These are phyloP conservation scores for Charanyca ferruginea DNA, from an alignment of 2,888 invertebrate genomes.

Conservation along the genomic window DNA sequence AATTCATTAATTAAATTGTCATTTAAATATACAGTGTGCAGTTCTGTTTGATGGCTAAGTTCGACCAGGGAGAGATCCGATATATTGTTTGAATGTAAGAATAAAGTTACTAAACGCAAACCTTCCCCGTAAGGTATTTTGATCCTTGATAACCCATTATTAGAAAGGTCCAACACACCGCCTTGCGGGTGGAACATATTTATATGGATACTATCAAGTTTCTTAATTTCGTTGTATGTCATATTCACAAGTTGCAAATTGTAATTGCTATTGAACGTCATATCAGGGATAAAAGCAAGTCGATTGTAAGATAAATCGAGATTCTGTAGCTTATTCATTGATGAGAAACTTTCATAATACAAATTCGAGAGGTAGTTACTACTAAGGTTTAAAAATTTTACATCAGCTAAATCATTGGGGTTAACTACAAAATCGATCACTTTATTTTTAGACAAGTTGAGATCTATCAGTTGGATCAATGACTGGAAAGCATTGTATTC, in stretches of 20 bases:
- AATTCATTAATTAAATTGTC: conserved; percentile 76
- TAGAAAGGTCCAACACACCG: conserved; percentile 83
- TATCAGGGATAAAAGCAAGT: conserved; percentile 77
- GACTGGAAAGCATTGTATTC: conserved; percentile 83
- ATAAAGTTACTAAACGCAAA: conserved; percentile 71
- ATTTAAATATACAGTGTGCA: conserved; percentile 77
- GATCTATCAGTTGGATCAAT: conserved; percentile 72
- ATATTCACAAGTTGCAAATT: conserved; percentile 81
- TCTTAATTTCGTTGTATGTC: conserved; percentile 76
- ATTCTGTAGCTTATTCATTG: conserved; percentile 81
- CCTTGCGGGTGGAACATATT: conserved; percentile 79
- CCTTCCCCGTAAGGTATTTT: conserved; percentile 78
- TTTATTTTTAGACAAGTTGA: conserved; percentile 82
- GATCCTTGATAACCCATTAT: conserved; percentile 77
- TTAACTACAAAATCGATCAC: conserved; percentile 77
- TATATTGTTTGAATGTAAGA: conserved; percentile 81
- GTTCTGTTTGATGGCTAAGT: conserved; percentile 74
- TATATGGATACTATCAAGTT: conserved; percentile 75
- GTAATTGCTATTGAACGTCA: conserved; percentile 74
- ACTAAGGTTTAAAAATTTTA: conserved; percentile 82
- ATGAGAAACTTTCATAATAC: conserved; percentile 77
- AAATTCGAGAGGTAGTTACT: conserved; percentile 75
- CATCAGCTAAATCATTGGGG: conserved; percentile 72
- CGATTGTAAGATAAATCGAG: conserved; percentile 84
- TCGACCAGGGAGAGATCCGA: conserved; percentile 73